phyloP scores from a whole-genome alignment of 2,888 invertebrate species.

The Scrobipalpa costella region DNA sequence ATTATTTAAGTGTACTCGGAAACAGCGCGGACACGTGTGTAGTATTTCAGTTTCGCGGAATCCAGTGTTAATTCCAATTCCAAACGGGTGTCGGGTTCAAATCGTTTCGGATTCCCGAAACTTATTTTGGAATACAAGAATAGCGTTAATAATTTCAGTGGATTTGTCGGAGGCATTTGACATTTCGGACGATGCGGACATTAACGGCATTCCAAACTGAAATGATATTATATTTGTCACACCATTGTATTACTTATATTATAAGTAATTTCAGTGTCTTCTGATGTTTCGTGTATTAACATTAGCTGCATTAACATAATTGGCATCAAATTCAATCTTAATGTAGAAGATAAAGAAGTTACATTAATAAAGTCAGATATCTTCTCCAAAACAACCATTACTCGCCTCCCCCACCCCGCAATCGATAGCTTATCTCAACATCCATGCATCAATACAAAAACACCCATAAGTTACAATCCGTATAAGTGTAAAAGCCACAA shows the following conservation, averaged over 20 bases:
- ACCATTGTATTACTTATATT: too few relatives aligned
- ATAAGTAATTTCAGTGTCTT: too few relatives aligned
- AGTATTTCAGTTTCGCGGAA: constrained; percentile 1
- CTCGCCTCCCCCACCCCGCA: neutral
- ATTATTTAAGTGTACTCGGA: neutral
- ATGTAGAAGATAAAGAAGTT: too few relatives aligned
- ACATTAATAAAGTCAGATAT: too few relatives aligned
- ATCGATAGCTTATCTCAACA: constrained; percentile 14
- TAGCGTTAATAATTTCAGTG: neutral
- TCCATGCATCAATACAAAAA: constrained; percentile 10
- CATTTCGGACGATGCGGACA: too few relatives aligned
- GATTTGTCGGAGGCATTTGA: too few relatives aligned
- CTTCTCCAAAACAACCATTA: neutral
- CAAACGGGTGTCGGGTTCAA: neutral
- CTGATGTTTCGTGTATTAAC: too few relatives aligned
- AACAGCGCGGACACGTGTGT: neutral
- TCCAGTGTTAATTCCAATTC: neutral
- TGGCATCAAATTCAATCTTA: too few relatives aligned
- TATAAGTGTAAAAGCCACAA: neutral
- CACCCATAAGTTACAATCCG: neutral
- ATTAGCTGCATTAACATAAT: too few relatives aligned
- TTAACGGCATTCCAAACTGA: too few relatives aligned
- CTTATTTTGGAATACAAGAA: neutral
- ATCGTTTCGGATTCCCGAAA: neutral
- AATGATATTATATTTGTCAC: too few relatives aligned